These are phyloP conservation scores for Drosophila azteca DNA, from an alignment of 1,140 invertebrate genomes.

Conservation along the genomic window DNA sequence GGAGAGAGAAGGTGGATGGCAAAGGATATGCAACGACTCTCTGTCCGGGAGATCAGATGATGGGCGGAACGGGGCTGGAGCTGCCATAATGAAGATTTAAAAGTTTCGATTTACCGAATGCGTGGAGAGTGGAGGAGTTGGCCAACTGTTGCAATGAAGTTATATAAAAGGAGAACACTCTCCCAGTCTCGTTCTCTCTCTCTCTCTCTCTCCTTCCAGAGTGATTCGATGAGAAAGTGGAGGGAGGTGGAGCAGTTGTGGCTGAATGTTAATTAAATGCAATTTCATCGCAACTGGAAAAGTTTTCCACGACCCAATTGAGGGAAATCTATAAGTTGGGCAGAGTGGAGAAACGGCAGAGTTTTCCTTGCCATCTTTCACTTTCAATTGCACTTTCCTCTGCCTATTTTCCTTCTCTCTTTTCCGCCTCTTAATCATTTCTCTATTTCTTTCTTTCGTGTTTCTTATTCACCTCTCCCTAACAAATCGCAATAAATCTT, in stretches of 20 bases:
- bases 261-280: conserved; percentile 40
- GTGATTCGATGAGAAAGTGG: too few relatives aligned
- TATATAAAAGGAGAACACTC: conserved; percentile 1
- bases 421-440: not conserved
- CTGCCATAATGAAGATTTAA: conserved; percentile 37
- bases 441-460: not conserved
- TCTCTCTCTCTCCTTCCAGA: not conserved
- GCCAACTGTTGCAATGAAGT: conserved; percentile 38
- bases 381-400: conserved; percentile 18
- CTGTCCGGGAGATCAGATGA: conserved; percentile 1
- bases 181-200: not conserved
- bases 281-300: conserved; percentile 14
- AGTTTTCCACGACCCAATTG: conserved; percentile 1
- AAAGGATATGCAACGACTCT: conserved; percentile 1
- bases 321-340: not conserved
- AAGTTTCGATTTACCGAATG: conserved; percentile 20
- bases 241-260: conserved; percentile 7
- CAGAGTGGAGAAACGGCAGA: not conserved
- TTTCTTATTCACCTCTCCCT: not conserved
- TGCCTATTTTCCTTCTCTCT: not conserved
- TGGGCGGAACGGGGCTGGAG: conserved; percentile 16
- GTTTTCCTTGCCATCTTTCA: conserved; percentile 6
- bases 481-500: not conserved
- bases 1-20: too few relatives aligned
- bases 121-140: too few relatives aligned